Percentiles rank a stretch among this genome's conserved stretches.
phyloP scores from a whole-genome alignment of 2,113 vertebrate genomes.

The Riparia riparia region DNA sequence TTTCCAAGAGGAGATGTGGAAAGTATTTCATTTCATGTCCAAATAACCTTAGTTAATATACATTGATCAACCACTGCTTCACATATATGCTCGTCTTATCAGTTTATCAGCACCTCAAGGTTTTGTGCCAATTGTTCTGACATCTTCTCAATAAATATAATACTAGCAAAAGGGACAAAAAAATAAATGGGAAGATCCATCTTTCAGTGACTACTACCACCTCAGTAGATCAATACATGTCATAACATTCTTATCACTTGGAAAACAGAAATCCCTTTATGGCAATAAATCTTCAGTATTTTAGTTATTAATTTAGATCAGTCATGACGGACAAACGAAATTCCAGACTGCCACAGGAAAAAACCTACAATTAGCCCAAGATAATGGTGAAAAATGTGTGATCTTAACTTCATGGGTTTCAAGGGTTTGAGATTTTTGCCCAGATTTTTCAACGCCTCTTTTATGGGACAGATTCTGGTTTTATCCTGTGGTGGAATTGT shows the following conservation, averaged over 20 bases:
- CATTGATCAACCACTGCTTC: slow-evolving; percentile 12
- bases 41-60: slow-evolving; percentile 59
- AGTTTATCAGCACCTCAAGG: slow-evolving; percentile 41
- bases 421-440: background rate
- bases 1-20: background rate
- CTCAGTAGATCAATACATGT: slow-evolving; percentile 53
- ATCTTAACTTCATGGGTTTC: background rate
- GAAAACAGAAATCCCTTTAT: slow-evolving; percentile 48
- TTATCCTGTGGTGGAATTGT: background rate
- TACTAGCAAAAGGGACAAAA: slow-evolving; percentile 33
- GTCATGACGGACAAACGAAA: background rate
- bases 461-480: background rate
- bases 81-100: background rate
- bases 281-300: slow-evolving; percentile 38
- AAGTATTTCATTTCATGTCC: slow-evolving; percentile 36
- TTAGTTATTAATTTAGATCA: slow-evolving; percentile 59
- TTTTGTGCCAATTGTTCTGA: slow-evolving; percentile 40
- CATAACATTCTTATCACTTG: slow-evolving; percentile 13
- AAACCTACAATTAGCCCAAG: background rate
- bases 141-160: slow-evolving; percentile 51
- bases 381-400: background rate
- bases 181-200: slow-evolving; percentile 45
- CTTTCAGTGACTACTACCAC: slow-evolving; percentile 11
- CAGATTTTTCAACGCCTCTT: background rate
- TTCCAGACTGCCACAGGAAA: background rate